Conservation (phyloP, 2,797 vertebrate genomes). For the Gallinago stenura region DNA sequence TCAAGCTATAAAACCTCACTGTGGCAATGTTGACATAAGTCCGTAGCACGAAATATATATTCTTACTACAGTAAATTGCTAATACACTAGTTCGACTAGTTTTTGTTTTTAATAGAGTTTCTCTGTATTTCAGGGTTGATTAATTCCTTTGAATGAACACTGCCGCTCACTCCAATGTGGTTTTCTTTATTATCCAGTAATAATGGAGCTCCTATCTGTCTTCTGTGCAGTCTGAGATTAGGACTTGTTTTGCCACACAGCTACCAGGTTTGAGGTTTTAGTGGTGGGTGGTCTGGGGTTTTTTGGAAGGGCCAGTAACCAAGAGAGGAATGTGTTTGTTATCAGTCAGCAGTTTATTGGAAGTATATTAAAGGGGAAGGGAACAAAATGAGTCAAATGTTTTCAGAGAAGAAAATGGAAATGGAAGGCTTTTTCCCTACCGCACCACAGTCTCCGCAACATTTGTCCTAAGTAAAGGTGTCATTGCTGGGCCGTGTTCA, state of each 20-base stretch:
- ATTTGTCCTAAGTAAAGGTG: background rate
- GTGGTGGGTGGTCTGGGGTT: background rate
- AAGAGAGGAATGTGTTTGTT: background rate
- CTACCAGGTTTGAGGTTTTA: background rate
- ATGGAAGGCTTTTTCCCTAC: background rate
- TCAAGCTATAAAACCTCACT: background rate
- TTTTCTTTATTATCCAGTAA: background rate
- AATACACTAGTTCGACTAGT: background rate
- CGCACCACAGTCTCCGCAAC: background rate
- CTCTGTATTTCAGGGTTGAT: conserved; percentile 13
- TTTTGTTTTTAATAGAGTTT: background rate
- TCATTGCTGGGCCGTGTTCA: background rate
- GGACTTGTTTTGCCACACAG: background rate
- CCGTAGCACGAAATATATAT: background rate
- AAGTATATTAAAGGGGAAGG: background rate
- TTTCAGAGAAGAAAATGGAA: background rate
- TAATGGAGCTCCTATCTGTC: background rate
- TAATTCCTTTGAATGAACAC: background rate
- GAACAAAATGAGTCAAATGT: background rate
- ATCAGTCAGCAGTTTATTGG: background rate
- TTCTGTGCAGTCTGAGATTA: background rate
- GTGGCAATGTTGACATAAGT: background rate
- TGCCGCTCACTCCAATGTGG: background rate
- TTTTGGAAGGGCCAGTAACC: background rate
- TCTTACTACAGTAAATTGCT: background rate